A percentile compares a stretch with the other conserved stretches of the same genome.
phyloP scores from a whole-genome alignment of 2,888 invertebrate genomes.

The Trachelus stipa region DNA sequence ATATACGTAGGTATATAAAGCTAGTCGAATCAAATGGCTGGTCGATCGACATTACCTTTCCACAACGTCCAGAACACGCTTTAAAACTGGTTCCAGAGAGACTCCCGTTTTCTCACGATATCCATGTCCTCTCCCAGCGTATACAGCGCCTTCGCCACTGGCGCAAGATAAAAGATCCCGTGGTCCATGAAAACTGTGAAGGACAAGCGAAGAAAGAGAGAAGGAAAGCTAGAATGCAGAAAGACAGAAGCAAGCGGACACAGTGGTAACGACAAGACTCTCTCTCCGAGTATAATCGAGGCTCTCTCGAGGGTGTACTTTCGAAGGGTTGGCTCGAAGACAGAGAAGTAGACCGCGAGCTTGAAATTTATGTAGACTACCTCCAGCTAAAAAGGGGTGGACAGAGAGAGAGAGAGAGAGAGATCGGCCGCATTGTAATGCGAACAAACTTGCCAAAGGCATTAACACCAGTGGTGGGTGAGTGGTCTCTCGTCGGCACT shows the following conservation, averaged over 20 bases:
- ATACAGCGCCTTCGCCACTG: background rate
- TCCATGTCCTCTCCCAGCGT: background rate
- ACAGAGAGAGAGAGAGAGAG: slow-evolving; percentile 29
- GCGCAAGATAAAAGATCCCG: background rate
- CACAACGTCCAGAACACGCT: background rate
- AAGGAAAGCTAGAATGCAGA: too few species aligned
- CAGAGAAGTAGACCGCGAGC: background rate
- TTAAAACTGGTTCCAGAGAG: background rate
- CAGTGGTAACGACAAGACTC: background rate
- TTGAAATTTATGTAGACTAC: background rate
- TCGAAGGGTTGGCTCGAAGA: background rate
- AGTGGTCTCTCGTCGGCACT: slow-evolving; percentile 32
- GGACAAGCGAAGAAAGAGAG: background rate
- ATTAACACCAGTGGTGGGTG: slow-evolving; percentile 50
- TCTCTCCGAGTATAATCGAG: background rate
- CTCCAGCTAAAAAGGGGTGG: background rate
- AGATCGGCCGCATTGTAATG: slow-evolving; percentile 41
- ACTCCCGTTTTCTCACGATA: background rate
- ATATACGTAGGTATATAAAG: background rate
- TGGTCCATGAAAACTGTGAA: background rate
- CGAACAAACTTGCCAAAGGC: slow-evolving; percentile 52
- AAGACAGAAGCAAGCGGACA: background rate
- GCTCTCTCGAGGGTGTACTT: background rate
- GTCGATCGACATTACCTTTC: background rate
- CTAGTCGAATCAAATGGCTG: background rate